Evolutionary conservation across 2,113 vertebrate genomes (phyloP).

Genomic region (Copsychus sechellarum): DNA sequence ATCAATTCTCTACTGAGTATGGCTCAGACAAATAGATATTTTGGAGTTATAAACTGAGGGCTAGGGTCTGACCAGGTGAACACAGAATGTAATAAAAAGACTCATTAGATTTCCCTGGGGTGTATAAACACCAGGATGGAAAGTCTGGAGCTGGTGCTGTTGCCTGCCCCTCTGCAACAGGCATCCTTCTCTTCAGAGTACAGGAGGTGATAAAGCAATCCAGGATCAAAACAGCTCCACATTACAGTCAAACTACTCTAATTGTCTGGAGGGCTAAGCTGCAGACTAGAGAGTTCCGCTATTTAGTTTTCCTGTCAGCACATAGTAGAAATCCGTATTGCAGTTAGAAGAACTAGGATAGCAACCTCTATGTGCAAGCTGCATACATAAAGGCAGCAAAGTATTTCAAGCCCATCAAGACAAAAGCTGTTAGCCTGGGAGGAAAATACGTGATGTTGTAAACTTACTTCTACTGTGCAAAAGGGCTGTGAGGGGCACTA

Average conservation of each 20-base stretch:
- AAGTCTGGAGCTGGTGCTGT: background rate
- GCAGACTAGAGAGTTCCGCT: background rate
- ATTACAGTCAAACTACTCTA: background rate
- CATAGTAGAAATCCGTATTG: background rate
- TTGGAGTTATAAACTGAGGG: background rate
- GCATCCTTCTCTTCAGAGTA: background rate
- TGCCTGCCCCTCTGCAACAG: background rate
- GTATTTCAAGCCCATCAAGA: background rate
- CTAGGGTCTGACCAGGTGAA: background rate
- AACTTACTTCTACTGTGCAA: background rate
- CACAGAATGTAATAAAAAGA: background rate
- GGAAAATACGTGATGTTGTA: background rate
- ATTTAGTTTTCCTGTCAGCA: background rate
- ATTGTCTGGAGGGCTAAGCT: background rate
- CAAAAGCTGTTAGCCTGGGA: background rate
- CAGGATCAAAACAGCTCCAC: background rate
- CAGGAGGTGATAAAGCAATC: background rate
- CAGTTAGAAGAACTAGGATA: background rate
- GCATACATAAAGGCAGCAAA: background rate
- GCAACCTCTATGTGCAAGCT: background rate
- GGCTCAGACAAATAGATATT: background rate
- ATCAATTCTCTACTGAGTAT: background rate
- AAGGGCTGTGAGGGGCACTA: background rate
- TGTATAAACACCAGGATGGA: background rate
- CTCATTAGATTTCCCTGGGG: background rate